phyloP scores from a whole-genome alignment of 2,888 invertebrate species.

The Lasioglossum morio region DNA sequence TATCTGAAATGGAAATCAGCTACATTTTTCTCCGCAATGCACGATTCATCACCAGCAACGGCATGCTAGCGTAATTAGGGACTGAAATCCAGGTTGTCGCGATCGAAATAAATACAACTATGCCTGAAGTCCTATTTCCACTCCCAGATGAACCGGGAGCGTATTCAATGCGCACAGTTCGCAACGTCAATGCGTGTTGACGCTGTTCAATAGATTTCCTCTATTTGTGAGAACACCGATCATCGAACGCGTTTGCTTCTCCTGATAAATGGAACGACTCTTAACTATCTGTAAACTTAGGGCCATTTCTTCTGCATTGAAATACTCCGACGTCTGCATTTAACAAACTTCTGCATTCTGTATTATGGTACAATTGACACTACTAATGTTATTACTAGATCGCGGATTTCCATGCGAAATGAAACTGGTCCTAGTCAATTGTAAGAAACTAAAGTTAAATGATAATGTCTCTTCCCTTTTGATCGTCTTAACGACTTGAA shows the following conservation, averaged over 20 bases:
- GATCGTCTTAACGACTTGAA: background rate
- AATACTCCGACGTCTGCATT: background rate
- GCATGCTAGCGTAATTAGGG: conserved; percentile 49
- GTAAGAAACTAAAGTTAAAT: too few species aligned
- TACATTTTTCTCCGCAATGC: conserved; percentile 25
- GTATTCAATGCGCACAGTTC: background rate
- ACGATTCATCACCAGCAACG: conserved; percentile 50
- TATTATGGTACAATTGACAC: background rate
- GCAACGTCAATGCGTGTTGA: background rate
- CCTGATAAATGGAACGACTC: background rate
- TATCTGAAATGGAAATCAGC: conserved; percentile 62
- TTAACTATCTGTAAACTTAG: background rate
- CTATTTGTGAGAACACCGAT: background rate
- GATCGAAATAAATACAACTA: conserved; percentile 48
- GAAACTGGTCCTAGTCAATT: too few species aligned
- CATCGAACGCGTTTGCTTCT: background rate
- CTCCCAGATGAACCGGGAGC: background rate
- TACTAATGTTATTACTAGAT: background rate
- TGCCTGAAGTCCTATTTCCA: conserved; percentile 34
- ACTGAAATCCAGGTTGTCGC: conserved; percentile 41
- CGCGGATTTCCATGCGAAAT: background rate
- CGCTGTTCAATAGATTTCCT: conserved; percentile 7
- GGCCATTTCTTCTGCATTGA: background rate
- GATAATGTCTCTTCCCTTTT: too few species aligned
- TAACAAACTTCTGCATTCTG: background rate